Percentiles rank a stretch among this genome's conserved stretches.
These are phyloP conservation scores for Drosophila kambysellisi DNA, from an alignment of 2,888 invertebrate genomes.

Conservation along the genomic window DNA sequence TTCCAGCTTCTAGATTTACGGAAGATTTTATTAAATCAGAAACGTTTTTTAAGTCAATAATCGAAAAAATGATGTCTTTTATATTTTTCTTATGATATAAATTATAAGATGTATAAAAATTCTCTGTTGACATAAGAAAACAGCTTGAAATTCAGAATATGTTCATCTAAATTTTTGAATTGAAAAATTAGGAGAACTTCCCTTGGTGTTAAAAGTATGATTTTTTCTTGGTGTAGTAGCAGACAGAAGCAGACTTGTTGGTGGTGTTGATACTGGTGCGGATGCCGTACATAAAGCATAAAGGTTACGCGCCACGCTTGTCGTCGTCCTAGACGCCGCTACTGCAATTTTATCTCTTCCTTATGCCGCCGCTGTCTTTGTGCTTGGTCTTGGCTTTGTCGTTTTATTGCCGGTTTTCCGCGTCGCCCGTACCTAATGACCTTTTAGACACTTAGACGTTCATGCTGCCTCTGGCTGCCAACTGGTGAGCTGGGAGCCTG, in stretches of 20 bases:
- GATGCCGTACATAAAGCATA: constrained; percentile 75
- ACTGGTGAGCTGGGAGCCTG: constrained; percentile 16
- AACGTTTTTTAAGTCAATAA: neutral
- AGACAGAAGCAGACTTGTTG: constrained; percentile 18
- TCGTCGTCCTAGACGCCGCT: constrained; percentile 28
- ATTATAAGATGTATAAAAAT: neutral
- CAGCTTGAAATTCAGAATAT: neutral
- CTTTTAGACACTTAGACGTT: constrained; percentile 45
- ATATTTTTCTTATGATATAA: neutral
- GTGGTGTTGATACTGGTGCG: constrained; percentile 47
- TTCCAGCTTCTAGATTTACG: neutral
- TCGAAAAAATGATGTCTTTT: neutral
- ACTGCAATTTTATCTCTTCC: constrained; percentile 72
- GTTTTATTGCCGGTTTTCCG: constrained; percentile 59
- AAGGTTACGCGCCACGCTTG: constrained; percentile 64
- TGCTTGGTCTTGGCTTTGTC: constrained; percentile 56
- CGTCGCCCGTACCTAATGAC: constrained; percentile 72
- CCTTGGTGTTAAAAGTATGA: neutral
- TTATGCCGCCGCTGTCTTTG: constrained; percentile 62
- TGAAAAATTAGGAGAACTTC: neutral
- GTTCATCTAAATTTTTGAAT: neutral
- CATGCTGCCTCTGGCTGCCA: constrained; percentile 24
- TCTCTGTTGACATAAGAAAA: no score
- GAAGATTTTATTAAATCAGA: neutral
- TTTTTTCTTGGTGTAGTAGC: neutral